Base-by-base conservation (phyloP, 2,113 vertebrate genomes). In the Ahaetulla prasina region DNA sequence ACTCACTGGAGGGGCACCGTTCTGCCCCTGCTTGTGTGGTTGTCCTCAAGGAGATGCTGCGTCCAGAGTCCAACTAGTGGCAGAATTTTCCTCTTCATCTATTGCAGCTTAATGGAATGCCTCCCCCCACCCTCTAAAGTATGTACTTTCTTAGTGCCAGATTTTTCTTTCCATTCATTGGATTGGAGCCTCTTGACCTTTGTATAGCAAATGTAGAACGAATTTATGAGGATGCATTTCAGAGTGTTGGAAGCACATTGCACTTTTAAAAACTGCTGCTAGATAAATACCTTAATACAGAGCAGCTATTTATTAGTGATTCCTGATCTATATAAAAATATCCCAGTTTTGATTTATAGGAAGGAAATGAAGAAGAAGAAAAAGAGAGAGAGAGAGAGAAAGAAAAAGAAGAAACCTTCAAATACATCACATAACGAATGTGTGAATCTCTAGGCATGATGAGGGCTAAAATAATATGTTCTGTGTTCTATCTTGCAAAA, bases 1-100 rank as follows among this genome's bases (percentile, higher is more conserved):
- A 90, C 12, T 87, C 89, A 16, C 27, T 55, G n/a, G 93, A 93
- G 22, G 91, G 84, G 55, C 80, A 92, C 74, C 80, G 25, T 89
- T 91, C 93, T 39, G 63, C 91, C 35, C 45, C 93, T 43, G 90
- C 85, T 52, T 95, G 93, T 60, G 92, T 95, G 27, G 90, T 87
- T 23, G 90, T 91, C 35, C 55, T 95, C 35, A 96, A 95, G 89
- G 93, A 95, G 47, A 95, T 95, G 12, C 91, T 96, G 39, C 90
- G 35, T 8, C 89, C 90, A 89, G 94, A 93, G 18, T 91, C 49
- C 5, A 89, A 47, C 52, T 93, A 90, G 93, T 22, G 16, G 27
- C 25, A 12, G 23, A 23, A 22, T 25, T 49, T 35, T 88, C 30
- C 12, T 27, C 25, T 68, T 63, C 27, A 47, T 39, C 3, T 80